Evolutionary conservation across 2,888 invertebrate species (phyloP), one percentile per base, ranked within the genome.

Genomic region (Scaptomyza cyrtandrae): DNA sequence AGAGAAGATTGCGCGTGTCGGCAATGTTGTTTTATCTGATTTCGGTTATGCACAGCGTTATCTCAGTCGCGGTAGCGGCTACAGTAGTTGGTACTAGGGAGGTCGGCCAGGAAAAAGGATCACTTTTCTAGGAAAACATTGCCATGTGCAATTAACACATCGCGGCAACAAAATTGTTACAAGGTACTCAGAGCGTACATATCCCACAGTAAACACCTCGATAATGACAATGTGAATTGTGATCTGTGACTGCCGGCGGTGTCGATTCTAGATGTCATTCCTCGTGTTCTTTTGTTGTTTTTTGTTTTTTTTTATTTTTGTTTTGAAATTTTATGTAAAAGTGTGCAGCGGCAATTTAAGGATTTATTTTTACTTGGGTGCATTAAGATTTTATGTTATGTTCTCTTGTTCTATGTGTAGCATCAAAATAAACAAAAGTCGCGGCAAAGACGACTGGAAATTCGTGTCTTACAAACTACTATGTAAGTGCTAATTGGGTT

Each of bases 121-220:
- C 89, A 85, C 58, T 86, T 86, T 85, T 78, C 86, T 87, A 85
- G 89, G 72, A 87, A 86, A 86, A 88, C 86, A 87, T 80, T 59
- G 85, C 82, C 87, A 82, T 80, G 85, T 87, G 75, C 88, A 86
- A 86, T 86, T 86, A 88, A 88, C 86, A 86, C 86, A 82, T 86
- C 61, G 60, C 52, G 56, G 50, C 59, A 58, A 48, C 55, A 49
- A 60, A 80, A 77, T 65, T 80, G 84, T 65, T 46, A 57, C 78
- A 61, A 74, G 57, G 46, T 43, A 14, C 35, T 35, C 46, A 33
- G 33, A 19, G 37, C 45, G 33, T 27, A 14, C 52, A 49, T 57
- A 41, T 27, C 52, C 48, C 65, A 57, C 78, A 78, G 75, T 72
- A 86, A 86, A 82, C 80, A 83, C 70, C 67, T 72, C 81, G 83